Percentiles rank a stretch among this genome's conserved stretches.
phyloP scores from a whole-genome alignment of 2,113 vertebrate species.

The Anthoscopus minutus region DNA sequence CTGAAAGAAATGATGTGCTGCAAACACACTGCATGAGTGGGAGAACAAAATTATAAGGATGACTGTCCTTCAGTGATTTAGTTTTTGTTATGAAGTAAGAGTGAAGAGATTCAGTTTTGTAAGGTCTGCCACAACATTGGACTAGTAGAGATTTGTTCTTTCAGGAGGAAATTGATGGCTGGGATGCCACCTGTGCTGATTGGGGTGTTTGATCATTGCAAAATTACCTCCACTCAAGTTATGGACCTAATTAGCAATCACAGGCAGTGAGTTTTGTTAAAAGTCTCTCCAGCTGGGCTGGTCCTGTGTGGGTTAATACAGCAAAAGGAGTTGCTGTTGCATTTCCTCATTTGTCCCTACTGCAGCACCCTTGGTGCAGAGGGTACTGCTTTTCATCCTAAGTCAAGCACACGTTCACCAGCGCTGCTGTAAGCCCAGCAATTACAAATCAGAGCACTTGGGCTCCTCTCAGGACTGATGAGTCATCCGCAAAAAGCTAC shows the following conservation, averaged over 20 bases:
- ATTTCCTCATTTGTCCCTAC: background rate
- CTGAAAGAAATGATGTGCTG: background rate
- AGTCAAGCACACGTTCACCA: rapidly evolving
- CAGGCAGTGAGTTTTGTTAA: background rate
- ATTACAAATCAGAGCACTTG: background rate
- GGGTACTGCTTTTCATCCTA: background rate
- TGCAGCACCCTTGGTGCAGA: background rate
- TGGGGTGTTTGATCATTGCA: background rate
- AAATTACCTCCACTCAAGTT: background rate
- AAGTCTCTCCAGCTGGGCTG: background rate
- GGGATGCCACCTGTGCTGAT: background rate
- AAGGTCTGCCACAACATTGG: background rate
- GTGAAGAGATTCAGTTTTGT: background rate
- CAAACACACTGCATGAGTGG: background rate
- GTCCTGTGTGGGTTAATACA: background rate
- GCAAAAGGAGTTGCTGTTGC: background rate
- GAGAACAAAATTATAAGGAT: background rate
- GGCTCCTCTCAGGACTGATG: background rate
- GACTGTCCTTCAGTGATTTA: background rate
- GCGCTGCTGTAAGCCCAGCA: background rate
- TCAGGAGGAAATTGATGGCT: background rate
- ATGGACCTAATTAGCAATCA: background rate
- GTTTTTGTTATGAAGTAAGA: background rate
- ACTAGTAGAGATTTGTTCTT: background rate
- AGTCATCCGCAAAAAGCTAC: background rate